Conservation (phyloP, 2,797 vertebrate genomes). For the Naso thynnoides region DNA sequence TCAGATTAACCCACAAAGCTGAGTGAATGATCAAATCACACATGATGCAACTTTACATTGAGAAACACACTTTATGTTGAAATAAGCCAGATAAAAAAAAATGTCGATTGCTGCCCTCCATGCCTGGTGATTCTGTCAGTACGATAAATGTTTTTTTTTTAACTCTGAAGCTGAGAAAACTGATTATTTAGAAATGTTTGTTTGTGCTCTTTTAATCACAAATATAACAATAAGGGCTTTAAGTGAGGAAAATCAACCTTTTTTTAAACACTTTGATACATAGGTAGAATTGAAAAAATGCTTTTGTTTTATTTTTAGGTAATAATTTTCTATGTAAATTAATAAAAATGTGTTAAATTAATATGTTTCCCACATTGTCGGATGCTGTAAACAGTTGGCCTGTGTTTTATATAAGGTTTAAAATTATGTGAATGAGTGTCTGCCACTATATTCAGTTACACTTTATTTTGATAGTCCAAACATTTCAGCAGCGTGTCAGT, state of each 20-base stretch:
- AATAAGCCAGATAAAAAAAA: not conserved
- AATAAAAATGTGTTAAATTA: not conserved
- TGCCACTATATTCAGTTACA: no score
- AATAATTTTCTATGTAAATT: not conserved
- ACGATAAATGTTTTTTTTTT: not conserved
- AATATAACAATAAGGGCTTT: not conserved
- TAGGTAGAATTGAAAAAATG: not conserved
- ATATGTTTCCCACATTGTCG: no score
- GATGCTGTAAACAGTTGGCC: not conserved
- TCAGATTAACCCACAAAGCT: conserved; percentile 66
- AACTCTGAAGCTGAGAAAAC: not conserved
- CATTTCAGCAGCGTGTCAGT: no score
- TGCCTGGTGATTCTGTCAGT: not conserved
- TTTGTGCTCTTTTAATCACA: not conserved
- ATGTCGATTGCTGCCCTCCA: not conserved
- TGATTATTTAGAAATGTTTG: not conserved
- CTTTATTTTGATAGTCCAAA: no score
- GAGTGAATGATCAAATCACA: conserved; percentile 53
- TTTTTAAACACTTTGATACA: not conserved
- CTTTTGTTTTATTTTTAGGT: not conserved
- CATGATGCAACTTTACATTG: conserved; percentile 15
- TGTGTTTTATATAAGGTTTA: not conserved
- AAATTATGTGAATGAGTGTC: not conserved
- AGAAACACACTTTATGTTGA: not conserved
- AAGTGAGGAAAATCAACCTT: not conserved